A percentile compares a stretch with the other conserved stretches of the same genome.
phyloP scores from a whole-genome alignment of 2,797 vertebrate species.

The Aphelocoma californica region DNA sequence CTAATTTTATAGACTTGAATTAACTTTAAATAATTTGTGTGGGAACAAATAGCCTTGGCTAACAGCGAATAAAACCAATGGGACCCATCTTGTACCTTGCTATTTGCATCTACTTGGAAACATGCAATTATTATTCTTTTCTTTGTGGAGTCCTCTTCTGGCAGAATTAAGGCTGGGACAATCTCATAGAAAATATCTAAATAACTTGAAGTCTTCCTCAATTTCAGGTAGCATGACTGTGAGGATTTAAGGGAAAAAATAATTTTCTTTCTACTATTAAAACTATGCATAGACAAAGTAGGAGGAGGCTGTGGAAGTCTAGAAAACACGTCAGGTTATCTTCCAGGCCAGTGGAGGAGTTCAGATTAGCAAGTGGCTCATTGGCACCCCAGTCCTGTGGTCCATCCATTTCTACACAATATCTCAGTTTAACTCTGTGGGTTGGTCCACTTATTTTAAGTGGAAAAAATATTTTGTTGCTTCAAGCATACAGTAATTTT shows the following conservation, averaged over 20 bases:
- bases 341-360: background rate
- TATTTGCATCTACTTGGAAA: background rate
- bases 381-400: too few species aligned
- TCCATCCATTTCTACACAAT: too few species aligned
- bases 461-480: too few species aligned
- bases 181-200: background rate
- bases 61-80: background rate
- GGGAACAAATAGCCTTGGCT: background rate
- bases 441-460: too few species aligned
- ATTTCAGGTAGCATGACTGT: background rate
- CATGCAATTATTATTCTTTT: background rate
- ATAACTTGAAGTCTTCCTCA: background rate
- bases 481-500: too few species aligned
- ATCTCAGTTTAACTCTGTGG: too few species aligned
- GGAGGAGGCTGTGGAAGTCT: background rate
- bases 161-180: background rate
- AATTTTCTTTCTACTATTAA: background rate
- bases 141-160: background rate
- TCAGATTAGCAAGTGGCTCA: too few species aligned
- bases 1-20: background rate
- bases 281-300: background rate
- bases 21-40: background rate
- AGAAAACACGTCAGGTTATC: background rate
- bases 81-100: background rate
- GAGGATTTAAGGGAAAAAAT: background rate